Conservation (phyloP, 2,113 vertebrate species). For the Hyperoodon ampullatus region DNA sequence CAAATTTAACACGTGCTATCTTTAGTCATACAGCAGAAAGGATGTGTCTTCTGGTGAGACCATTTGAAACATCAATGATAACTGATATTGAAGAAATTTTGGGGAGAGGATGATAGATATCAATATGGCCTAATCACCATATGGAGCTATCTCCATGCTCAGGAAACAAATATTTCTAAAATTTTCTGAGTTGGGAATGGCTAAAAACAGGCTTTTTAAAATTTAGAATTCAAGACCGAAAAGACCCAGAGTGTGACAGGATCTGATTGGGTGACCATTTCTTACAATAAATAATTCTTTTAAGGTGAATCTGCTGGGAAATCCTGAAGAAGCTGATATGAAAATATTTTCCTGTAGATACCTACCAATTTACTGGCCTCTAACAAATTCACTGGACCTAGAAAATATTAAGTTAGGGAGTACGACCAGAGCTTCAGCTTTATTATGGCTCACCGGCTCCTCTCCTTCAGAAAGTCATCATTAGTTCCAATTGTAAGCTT, state of each 20-base stretch:
- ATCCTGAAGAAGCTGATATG: background rate
- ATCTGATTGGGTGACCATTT: constrained; percentile 25
- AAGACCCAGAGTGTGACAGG: constrained; percentile 14
- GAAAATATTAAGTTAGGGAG: background rate
- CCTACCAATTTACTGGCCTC: background rate
- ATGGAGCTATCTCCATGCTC: background rate
- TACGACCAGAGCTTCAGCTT: background rate
- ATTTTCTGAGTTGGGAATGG: background rate
- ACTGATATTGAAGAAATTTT: background rate
- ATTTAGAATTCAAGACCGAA: constrained; percentile 20
- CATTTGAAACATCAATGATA: background rate
- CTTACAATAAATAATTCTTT: constrained; percentile 24
- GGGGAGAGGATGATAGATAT: background rate
- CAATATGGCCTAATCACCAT: background rate
- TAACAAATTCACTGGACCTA: background rate
- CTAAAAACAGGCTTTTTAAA: background rate
- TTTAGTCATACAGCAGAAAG: background rate
- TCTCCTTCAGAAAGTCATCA: background rate
- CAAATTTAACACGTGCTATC: background rate
- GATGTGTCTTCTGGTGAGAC: background rate
- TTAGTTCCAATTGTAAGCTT: background rate
- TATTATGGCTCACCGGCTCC: background rate
- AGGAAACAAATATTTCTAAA: background rate
- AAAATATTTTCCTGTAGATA: background rate
- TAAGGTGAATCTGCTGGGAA: background rate